Base-by-base conservation (phyloP, 1,140 invertebrate species). In the Heliconius nattereri region DNA sequence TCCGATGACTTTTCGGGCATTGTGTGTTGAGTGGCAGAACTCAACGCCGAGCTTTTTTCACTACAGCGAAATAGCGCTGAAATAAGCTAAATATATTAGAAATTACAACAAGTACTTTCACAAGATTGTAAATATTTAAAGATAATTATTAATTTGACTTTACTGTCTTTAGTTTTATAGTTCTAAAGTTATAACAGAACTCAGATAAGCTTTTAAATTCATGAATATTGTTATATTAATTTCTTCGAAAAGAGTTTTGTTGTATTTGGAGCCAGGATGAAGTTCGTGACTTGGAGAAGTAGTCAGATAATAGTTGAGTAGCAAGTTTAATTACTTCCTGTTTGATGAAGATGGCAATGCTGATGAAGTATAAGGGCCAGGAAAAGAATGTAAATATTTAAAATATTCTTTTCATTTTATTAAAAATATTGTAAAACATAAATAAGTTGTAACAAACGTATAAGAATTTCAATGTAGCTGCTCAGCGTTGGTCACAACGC, bases 281-380 rank as follows among this genome's bases (percentile, higher is more conserved):
- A 77, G 66, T 77, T 77, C 60, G 16, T 70, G 75, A 77, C 75
- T 77, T 70, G 35, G 35, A 45, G 60, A 0, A 77, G 75, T 77
- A 77, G 75, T 70, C 60, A 77, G 75, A 77, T 77, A 77, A 77
- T 77, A 70, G 75, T 77, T 77, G 60, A 77, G 75, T 77, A 70
- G 75, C 40, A 77, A 77, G 32, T 70, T 70, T 29, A 77, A 70
- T 70, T 70, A 45, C 57, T 70, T 77, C 60, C 57, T n/a, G 57
- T 77, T 66, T 77, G 71, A 71, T 71, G 71, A 71, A 19, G n/a
- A n/a, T n/a, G 16, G 16, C 35, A 9, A n/a, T 71, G 23, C 60
- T 66, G 60, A 23, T 29, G 11, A 66, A 66, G 26, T 66, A 11
- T 16, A 66, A 66, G 26, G 26, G 11, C 8, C 23, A 26, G 8